Evolutionary conservation across 2,113 vertebrate species (phyloP), one percentile per base, ranked within the genome.

Genomic region (Silurus glanis): DNA sequence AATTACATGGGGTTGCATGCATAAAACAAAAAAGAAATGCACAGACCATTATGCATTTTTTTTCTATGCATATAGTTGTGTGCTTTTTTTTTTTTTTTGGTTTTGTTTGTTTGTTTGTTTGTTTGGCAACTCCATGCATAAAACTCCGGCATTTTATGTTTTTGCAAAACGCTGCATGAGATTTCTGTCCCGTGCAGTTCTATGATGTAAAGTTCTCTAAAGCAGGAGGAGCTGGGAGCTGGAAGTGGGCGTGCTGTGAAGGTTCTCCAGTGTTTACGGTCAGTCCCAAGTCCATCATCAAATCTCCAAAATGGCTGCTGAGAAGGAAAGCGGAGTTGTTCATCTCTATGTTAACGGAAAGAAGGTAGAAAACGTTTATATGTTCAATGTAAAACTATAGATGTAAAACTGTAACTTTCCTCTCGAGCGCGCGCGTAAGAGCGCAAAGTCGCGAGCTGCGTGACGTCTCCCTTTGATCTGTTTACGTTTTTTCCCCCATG

Each of bases 261-360:
- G 37, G 62, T 58, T 13, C 45, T 49, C 8, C 6, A 37, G 37
- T 47, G 6, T 4, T 37, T 9, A 1, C 23, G 21, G 13, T 4
- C 0, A 1, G 45, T 47, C 37, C 3, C 0, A 19, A 83, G 61
- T 83, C 19, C 14, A 9, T 17, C 23, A 37, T 7, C 14, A 66
- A 19, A 53, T 55, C 25, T 9, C 16, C 2, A 59, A 87, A 45
- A 92, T 92, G 91, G 72, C 87, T 79, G 86, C 75, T 9, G 56
- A 85, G 19, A 19, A 7, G 62, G n/a, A 45, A 3, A n/a, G 51
- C 6, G 81, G 62, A 21, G 9, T 61, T 21, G 59, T 92, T 78
- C 45, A 80, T 49, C 83, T 92, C 80, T 92, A 83, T 71, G 89
- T 92, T 14, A 92, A 92, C 81, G 91, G 91, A 6, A 89, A 84